These are phyloP conservation scores for Drosophila mimica DNA, from an alignment of 2,888 invertebrate species.

Conservation along the genomic window DNA sequence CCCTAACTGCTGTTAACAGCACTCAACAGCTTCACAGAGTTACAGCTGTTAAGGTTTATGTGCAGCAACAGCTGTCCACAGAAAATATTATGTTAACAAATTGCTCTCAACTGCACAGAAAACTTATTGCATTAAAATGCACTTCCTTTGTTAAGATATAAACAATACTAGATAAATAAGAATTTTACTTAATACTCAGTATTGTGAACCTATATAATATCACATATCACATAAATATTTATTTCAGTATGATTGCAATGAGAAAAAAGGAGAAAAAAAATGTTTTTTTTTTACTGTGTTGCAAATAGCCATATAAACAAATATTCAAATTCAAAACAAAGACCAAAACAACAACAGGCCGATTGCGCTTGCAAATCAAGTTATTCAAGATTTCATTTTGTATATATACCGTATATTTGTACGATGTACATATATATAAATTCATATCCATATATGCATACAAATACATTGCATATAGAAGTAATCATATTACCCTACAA, in stretches of 20 bases:
- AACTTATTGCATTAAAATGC: background rate
- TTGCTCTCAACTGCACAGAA: background rate
- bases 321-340: slow-evolving; percentile 17
- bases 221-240: background rate
- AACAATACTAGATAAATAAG: background rate
- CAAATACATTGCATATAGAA: background rate
- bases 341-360: slow-evolving; percentile 9
- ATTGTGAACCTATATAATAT: no score
- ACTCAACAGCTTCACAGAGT: background rate
- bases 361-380: slow-evolving; percentile 65
- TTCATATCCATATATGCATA: background rate
- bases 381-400: slow-evolving; percentile 64
- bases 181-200: background rate
- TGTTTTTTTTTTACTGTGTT: background rate
- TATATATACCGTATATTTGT: slow-evolving; percentile 4
- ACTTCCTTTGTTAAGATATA: background rate
- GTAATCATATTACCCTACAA: slow-evolving; percentile 6
- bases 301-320: slow-evolving; percentile 10
- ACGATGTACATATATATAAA: background rate
- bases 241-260: background rate
- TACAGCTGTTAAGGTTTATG: background rate
- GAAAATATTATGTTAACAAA: background rate
- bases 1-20: background rate
- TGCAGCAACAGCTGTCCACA: background rate
- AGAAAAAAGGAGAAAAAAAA: background rate